Percentiles rank a stretch among this genome's conserved stretches.
phyloP scores from a whole-genome alignment of 2,888 invertebrate genomes.

The Orthosia gothica region DNA sequence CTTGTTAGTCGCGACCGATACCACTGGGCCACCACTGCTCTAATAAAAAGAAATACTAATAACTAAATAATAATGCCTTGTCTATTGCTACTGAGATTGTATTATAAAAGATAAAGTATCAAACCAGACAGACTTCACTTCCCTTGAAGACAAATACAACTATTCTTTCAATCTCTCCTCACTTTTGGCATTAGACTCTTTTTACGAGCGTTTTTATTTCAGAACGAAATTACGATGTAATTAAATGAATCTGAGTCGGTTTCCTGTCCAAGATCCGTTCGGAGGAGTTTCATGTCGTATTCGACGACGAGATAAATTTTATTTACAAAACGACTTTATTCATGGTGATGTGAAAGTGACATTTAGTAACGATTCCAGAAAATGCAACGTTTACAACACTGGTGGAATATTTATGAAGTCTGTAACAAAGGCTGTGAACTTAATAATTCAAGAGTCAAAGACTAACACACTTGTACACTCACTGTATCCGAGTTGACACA shows the following conservation, averaged over 20 bases:
- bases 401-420: constrained; percentile 13
- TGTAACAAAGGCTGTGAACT: constrained; percentile 43
- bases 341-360: constrained; percentile 38
- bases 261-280: constrained; percentile 68
- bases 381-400: constrained; percentile 22
- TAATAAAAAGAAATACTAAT: neutral
- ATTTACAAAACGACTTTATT: constrained; percentile 49
- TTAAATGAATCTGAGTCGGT: constrained; percentile 73
- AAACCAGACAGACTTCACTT: constrained; percentile 32
- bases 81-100: constrained; percentile 23
- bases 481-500: constrained; percentile 61
- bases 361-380: constrained; percentile 37
- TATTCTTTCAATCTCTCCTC: constrained; percentile 48
- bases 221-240: constrained; percentile 68
- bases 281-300: constrained; percentile 41
- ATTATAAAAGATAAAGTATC: constrained; percentile 37
- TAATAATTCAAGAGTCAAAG: constrained; percentile 35
- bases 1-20: no score
- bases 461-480: constrained; percentile 38
- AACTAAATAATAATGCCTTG: neutral
- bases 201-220: constrained; percentile 67
- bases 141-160: constrained; percentile 49
- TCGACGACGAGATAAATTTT: constrained; percentile 45
- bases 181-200: constrained; percentile 51
- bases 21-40: no score